Evolutionary conservation across 2,797 vertebrate species (phyloP), one percentile per base, ranked within the genome.

Genomic region (Semaprochilodus insignis): DNA sequence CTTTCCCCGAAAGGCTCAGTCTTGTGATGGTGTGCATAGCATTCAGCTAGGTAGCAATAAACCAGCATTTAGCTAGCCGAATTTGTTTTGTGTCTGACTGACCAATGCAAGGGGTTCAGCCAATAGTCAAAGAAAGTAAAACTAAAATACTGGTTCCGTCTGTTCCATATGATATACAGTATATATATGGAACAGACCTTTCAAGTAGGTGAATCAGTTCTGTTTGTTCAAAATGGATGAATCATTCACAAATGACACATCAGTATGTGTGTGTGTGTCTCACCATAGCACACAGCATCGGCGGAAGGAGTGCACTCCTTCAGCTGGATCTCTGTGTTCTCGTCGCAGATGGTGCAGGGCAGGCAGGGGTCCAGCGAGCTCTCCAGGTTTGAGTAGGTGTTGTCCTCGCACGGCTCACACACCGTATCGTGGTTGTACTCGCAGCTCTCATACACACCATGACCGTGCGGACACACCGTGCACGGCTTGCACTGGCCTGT

Each of bases 341-440:
- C 97, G 21, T 99, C 97, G 0, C 98, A 99, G 83, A 97, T 92
- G 16, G 96, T 96, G 94, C 98, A 99, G 81, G 98, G 97, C 91
- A 99, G 93, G 88, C 98, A 99, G 82, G 98, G 98, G 74, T 99
- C 97, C 77, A 97, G 94, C 0, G 95, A 95, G 91, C 96, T 99
- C 62, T 97, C 97, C 74, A 96, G 95, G 0, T 96, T 97, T 0
- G 98, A 99, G 93, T 90, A 99, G 31, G 96, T 98, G 77, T 96
- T 95, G 0, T 95, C 93, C 0, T 93, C 85, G 0, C 98, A 99
- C 78, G 94, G 93, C 93, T 99, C 98, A 0, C 98, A 99, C 74
- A 94, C 17, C 0, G 98, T 99, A 94, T 99, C 94, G 66, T 95
- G 96, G 0, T 84, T 31, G 72, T 93, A 92, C 11, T 92, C 91